phyloP scores from a whole-genome alignment of 2,888 invertebrate genomes.

The Pterostichus niger region DNA sequence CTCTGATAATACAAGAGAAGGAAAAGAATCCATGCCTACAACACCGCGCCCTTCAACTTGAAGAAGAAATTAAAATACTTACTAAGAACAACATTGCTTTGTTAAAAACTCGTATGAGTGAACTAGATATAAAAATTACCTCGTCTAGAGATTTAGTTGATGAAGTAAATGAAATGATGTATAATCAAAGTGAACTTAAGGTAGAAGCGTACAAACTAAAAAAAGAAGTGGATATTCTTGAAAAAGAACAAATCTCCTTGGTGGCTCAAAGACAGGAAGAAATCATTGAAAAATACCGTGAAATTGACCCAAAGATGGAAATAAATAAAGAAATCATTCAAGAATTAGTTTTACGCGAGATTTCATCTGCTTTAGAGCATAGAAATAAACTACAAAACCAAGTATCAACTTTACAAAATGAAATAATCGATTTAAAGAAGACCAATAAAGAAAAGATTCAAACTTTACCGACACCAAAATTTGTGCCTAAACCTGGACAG shows the following conservation, averaged over 20 bases:
- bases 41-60: slow-evolving; percentile 87
- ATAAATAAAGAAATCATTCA: neutral
- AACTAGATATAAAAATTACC: slow-evolving; percentile 89
- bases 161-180: neutral
- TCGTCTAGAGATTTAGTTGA: neutral
- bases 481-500: too few species aligned
- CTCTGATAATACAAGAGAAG: slow-evolving; percentile 87
- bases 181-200: neutral
- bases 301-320: neutral
- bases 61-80: slow-evolving; percentile 91
- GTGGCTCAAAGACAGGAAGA: neutral
- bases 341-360: neutral
- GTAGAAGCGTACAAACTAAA: neutral
- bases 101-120: slow-evolving; percentile 89
- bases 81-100: slow-evolving; percentile 91
- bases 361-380: neutral
- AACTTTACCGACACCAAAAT: too few species aligned
- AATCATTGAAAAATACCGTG: neutral
- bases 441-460: too few species aligned
- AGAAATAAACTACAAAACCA: neutral
- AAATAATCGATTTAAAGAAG: slow-evolving; percentile 67
- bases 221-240: neutral
- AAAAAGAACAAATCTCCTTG: neutral
- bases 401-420: slow-evolving; percentile 9
- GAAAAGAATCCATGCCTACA: slow-evolving; percentile 76